phyloP scores from a whole-genome alignment of 2,797 vertebrate species.

The Sebastes itinus region DNA sequence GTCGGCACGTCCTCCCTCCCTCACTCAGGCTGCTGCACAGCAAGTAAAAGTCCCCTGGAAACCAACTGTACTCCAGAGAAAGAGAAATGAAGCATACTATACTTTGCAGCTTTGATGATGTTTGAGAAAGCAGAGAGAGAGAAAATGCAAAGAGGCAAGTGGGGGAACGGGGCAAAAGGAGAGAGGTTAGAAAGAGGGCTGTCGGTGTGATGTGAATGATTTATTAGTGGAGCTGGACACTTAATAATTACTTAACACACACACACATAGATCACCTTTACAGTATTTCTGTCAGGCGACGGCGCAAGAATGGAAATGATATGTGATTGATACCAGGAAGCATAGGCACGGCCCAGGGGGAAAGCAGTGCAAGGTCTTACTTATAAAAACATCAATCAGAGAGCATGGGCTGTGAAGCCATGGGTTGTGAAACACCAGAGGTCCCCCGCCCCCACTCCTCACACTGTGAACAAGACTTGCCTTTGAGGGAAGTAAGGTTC shows the following conservation, averaged over 20 bases:
- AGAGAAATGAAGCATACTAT: neutral
- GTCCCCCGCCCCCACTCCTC: conserved; percentile 46
- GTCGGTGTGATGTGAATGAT: conserved; percentile 74
- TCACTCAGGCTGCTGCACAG: conserved; percentile 21
- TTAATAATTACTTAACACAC: conserved; percentile 87
- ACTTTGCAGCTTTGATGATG: conserved; percentile 34
- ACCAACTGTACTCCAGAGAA: conserved; percentile 14
- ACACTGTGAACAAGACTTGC: conserved; percentile 50
- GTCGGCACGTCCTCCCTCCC: conserved; percentile 28
- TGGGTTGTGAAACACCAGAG: conserved; percentile 62
- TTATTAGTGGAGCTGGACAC: conserved; percentile 81
- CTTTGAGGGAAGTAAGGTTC: conserved; percentile 50
- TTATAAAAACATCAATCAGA: conserved; percentile 87
- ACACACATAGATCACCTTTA: conserved; percentile 82
- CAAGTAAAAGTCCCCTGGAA: conserved; percentile 60
- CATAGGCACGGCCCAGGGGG: conserved; percentile 69
- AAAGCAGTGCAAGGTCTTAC: conserved; percentile 83
- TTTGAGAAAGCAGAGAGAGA: conserved; percentile 25
- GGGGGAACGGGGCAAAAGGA: conserved; percentile 29
- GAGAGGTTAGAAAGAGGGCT: conserved; percentile 39
- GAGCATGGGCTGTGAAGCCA: conserved; percentile 67
- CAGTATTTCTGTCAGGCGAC: conserved; percentile 84
- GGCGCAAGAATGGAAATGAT: conserved; percentile 83
- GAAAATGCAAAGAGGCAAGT: conserved; percentile 34
- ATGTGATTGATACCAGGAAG: conserved; percentile 85